Conservation (phyloP, 2,113 vertebrate species). For the Carassius auratus region DNA sequence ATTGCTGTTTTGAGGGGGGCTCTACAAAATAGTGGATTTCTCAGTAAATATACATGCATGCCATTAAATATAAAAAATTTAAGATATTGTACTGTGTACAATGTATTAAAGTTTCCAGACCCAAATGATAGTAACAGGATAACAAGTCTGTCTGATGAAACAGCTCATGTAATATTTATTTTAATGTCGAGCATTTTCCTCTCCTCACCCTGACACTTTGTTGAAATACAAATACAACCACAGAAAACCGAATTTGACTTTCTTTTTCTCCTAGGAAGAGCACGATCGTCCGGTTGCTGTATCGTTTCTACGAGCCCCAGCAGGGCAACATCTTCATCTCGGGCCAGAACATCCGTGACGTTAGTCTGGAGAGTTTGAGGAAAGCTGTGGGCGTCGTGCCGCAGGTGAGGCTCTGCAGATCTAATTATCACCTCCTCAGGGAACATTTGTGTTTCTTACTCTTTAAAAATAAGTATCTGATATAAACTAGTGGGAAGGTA, state of each 20-base stretch:
- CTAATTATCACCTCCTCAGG: background rate
- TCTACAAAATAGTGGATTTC: no score
- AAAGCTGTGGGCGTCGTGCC: slow-evolving; percentile 93
- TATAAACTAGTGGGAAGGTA: background rate
- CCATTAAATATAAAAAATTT: no score
- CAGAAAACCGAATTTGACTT: background rate
- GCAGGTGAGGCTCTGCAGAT: slow-evolving; percentile 77
- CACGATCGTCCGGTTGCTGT: slow-evolving; percentile 93
- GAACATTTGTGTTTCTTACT: background rate
- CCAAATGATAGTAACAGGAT: no score
- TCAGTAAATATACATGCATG: no score
- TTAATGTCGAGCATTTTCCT: no score
- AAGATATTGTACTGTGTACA: no score
- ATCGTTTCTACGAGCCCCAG: slow-evolving; percentile 97
- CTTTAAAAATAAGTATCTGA: slow-evolving; percentile 43
- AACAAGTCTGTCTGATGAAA: no score
- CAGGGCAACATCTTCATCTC: slow-evolving; percentile 89
- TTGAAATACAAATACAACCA: background rate
- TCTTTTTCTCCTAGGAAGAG: slow-evolving; percentile 83
- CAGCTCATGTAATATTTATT: no score
- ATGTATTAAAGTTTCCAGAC: no score
- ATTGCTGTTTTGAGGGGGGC: no score
- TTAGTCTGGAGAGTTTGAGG: slow-evolving; percentile 93
- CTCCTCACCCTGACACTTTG: background rate
- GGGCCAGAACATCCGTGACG: slow-evolving; percentile 91